phyloP scores from a whole-genome alignment of 2,113 vertebrate species.

The Larimichthys polyactis region DNA sequence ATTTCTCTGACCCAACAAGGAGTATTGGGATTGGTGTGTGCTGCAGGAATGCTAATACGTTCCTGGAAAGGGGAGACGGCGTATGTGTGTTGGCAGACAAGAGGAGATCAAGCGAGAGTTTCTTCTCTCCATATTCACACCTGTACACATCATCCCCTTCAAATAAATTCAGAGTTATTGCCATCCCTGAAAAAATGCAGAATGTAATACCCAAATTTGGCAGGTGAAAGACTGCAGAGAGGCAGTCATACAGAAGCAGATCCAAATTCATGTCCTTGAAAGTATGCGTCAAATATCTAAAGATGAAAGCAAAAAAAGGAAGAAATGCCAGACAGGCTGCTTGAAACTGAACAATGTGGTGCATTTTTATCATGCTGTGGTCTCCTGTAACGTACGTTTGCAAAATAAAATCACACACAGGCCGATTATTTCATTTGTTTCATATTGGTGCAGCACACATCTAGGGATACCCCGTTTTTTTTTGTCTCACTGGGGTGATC shows the following conservation, averaged over 20 bases:
- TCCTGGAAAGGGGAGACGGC: slow-evolving; percentile 60
- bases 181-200: slow-evolving; percentile 38
- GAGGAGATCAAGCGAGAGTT: slow-evolving; percentile 69
- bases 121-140: slow-evolving; percentile 62
- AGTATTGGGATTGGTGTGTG: slow-evolving; percentile 66
- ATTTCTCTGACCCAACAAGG: slow-evolving; percentile 84
- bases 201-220: slow-evolving; percentile 51
- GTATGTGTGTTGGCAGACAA: slow-evolving; percentile 61
- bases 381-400: slow-evolving; percentile 22
- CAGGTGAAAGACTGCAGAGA: slow-evolving; percentile 35
- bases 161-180: slow-evolving; percentile 55
- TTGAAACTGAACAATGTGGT: slow-evolving; percentile 28
- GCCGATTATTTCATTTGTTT: slow-evolving; percentile 8
- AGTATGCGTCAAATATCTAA: slow-evolving; percentile 45
- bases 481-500: background rate
- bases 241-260: slow-evolving; percentile 32
- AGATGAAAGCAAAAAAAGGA: slow-evolving; percentile 18
- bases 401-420: slow-evolving; percentile 1
- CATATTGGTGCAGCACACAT: background rate
- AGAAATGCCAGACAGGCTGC: slow-evolving; percentile 22
- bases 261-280: slow-evolving; percentile 49
- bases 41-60: slow-evolving; percentile 79
- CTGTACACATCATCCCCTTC: slow-evolving; percentile 58
- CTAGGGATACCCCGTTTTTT: background rate
- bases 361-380: slow-evolving; percentile 26